Percentiles rank a stretch among this genome's conserved stretches.
These are phyloP conservation scores for Aplodontia rufa DNA, from an alignment of 2,113 vertebrate species.

Conservation along the genomic window DNA sequence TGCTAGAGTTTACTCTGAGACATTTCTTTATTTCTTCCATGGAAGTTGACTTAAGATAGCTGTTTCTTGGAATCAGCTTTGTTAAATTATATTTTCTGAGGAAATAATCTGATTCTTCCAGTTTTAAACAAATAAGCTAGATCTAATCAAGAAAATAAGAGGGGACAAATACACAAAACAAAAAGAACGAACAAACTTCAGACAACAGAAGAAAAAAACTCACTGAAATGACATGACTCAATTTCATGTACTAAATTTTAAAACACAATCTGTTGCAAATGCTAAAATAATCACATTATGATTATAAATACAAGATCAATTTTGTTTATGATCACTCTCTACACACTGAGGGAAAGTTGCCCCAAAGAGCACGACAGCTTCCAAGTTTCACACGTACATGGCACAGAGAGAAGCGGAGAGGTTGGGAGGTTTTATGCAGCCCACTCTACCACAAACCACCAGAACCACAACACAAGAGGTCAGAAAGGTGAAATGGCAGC, in stretches of 20 bases:
- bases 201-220: not conserved
- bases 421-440: not conserved
- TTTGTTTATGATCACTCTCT: not conserved
- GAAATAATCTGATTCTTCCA: constrained; percentile 2
- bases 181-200: not conserved
- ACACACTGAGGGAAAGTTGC: not conserved
- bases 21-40: not conserved
- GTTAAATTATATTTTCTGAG: not conserved
- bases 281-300: not conserved
- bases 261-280: not conserved
- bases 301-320: not conserved
- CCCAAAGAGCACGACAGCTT: not conserved
- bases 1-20: not conserved
- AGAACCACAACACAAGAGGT: not conserved
- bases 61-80: not conserved
- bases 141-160: constrained; percentile 18
- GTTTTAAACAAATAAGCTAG: not conserved
- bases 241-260: not conserved
- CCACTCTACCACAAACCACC: not conserved
- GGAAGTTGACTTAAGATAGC: not conserved
- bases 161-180: not conserved
- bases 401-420: too few species aligned
- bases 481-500: not conserved
- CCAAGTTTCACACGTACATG: not conserved
- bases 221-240: not conserved